Evolutionary conservation across 1,140 invertebrate genomes (phyloP), one percentile per base, ranked within the genome.

Genomic region (Drosophila dunni): DNA sequence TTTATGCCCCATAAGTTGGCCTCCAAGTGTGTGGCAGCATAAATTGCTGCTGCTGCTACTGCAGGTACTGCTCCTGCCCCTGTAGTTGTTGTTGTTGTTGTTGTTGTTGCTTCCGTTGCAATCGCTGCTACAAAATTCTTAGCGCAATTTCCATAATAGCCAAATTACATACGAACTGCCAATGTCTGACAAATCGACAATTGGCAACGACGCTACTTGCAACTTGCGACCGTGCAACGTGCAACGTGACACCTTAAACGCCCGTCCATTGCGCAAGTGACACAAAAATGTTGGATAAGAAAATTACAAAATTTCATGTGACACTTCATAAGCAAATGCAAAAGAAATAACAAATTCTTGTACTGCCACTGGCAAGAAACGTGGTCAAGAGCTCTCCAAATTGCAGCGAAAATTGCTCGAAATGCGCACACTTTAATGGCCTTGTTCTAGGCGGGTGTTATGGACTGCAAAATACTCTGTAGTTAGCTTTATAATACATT

Each of bases 261-360:
- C 54, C 48, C 42, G 71, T 61, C 34, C 46, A 58, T 53, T 40
- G 58, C 17, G 20, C 68, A 34, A 53, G 53, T 63, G 51, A 70
- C 77, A 65, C 51, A 40, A 13, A 46, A 42, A 58, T 67, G 78
- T 58, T 48, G 63, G 83, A 89, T 88, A 75, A 63, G 83, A 88
- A 88, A 89, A 88, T 88, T 89, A 88, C 83, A 75, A 82, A 88
- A 88, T 88, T 83, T 89, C 84, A 78, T 75, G 84, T 88, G 83
- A 88, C 83, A 88, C 84, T 89, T 84, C 53, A 71, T 66, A 73
- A 54, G 61, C 50, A 34, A 15, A n/a, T 29, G 33, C 9, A 24
- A 9, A n/a, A n/a, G 2, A 15, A 17, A 46, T 2, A 10, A 17
- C 8, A 46, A 45, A 10, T 17, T 10, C 20, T 36, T 60, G 45